phyloP scores from a whole-genome alignment of 2,888 invertebrate genomes.

The Anticlea derivata region DNA sequence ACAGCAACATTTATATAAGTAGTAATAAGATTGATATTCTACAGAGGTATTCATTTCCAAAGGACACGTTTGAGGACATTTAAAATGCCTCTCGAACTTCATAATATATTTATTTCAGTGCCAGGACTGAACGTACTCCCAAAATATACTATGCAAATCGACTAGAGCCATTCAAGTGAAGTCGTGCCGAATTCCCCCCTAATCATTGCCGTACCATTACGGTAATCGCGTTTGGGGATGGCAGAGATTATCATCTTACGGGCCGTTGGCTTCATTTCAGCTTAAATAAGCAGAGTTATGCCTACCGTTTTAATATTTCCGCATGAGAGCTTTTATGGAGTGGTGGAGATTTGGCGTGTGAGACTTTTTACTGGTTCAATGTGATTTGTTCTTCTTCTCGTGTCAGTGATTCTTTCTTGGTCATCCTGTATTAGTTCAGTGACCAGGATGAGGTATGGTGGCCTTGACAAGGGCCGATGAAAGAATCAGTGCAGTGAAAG shows the following conservation, averaged over 20 bases:
- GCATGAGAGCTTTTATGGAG: slow-evolving; percentile 20
- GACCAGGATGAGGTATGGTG: too few relatives aligned
- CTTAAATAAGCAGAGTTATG: slow-evolving; percentile 32
- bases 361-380: background rate
- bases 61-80: too few relatives aligned
- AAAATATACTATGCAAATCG: slow-evolving; percentile 25
- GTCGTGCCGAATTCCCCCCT: slow-evolving; percentile 38
- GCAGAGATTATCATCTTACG: slow-evolving; percentile 46
- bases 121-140: slow-evolving; percentile 4
- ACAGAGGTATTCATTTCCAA: too few relatives aligned
- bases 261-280: slow-evolving; percentile 37
- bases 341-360: slow-evolving; percentile 12
- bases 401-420: too few relatives aligned
- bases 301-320: slow-evolving; percentile 30
- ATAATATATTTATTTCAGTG: too few relatives aligned
- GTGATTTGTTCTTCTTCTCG: slow-evolving; percentile 4
- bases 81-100: too few relatives aligned
- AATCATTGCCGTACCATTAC: slow-evolving; percentile 43
- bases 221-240: slow-evolving; percentile 39
- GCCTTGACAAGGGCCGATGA: too few relatives aligned
- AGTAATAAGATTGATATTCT: too few relatives aligned
- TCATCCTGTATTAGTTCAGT: too few relatives aligned
- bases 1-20: too few relatives aligned
- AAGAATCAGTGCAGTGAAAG: too few relatives aligned
- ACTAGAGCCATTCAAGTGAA: slow-evolving; percentile 36